Base-by-base conservation (phyloP, 1,140 invertebrate species). In the Drosophila mauritiana region DNA sequence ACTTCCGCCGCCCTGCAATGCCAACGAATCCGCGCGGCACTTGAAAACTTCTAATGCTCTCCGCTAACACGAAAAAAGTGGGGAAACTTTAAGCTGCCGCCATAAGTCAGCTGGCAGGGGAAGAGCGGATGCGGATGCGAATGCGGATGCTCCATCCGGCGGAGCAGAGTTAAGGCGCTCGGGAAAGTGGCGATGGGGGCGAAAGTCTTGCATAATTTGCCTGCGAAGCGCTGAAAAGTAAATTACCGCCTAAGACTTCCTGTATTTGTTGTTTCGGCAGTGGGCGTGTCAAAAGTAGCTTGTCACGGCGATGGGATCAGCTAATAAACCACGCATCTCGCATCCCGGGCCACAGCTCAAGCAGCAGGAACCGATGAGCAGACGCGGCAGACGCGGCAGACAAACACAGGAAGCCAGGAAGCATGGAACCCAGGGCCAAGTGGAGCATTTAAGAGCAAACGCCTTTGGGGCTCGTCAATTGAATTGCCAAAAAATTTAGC, bases 401-500 rank as follows among this genome's bases (percentile, higher is more conserved):
- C 39, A 53, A 31, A 43, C 39, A 65, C 73, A 85, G 82, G 82
- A 86, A 85, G 76, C 81, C 61, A 68, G 31, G 31, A 31, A 31
- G 2, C 8, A 68, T 80, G 81, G 82, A 85, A 85, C 72, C 72
- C 61, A 64, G 73, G 81, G 78, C 83, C 80, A 86, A 86, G 82
- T 86, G 83, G 64, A 81, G 72, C 83, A 83, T 86, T 86, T 86
- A 83, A 86, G 83, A 86, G 83, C 84, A 88, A 88, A 89, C 73
- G 83, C 83, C 80, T 73, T 45, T 56, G 80, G 84, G 70, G 51
- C 40, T 81, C 84, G 78, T 80, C 84, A 89, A 89, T 89, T 89
- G 84, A 89, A 89, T 89, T 89, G 84, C 80, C 80, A 89, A 89
- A 90, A 88, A 84, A 84, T 84, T 89, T 88, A 86, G 82, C 83